A percentile compares a stretch with the other conserved stretches of the same genome.
Evolutionary conservation across 2,113 vertebrate genomes (phyloP).

Genomic region (Cyprinodon brontotheroides): DNA sequence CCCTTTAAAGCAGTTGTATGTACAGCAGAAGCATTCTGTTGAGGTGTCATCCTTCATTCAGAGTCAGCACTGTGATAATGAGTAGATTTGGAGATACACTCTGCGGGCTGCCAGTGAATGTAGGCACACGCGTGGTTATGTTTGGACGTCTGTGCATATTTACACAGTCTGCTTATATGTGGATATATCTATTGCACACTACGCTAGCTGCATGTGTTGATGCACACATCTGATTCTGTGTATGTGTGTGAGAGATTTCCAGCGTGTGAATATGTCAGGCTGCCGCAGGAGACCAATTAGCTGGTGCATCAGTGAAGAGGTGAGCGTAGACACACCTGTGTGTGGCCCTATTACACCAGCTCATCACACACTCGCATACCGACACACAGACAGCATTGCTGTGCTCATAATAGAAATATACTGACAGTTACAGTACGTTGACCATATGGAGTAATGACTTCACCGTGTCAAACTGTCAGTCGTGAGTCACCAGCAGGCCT

Average conservation of each 20-base stretch:
- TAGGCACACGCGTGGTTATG: constrained; percentile 19
- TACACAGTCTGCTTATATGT: constrained; percentile 28
- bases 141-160: constrained; percentile 50
- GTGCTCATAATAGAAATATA: constrained; percentile 71
- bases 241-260: constrained; percentile 34
- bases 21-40: constrained; percentile 49
- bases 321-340: constrained; percentile 75
- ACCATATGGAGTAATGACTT: constrained; percentile 78
- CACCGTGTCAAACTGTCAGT: constrained; percentile 69
- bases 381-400: constrained; percentile 71
- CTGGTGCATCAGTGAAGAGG: constrained; percentile 75
- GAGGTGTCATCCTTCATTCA: constrained; percentile 68
- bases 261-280: constrained; percentile 72
- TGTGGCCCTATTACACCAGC: constrained; percentile 80
- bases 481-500: constrained; percentile 51
- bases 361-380: constrained; percentile 68
- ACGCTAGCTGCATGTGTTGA: constrained; percentile 23
- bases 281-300: constrained; percentile 83
- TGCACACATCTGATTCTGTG: constrained; percentile 27
- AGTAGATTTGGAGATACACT: constrained; percentile 76
- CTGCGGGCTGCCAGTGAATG: constrained; percentile 62
- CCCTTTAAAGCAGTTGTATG: constrained; percentile 37
- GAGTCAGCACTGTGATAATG: constrained; percentile 78
- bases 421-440: constrained; percentile 72
- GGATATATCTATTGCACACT: constrained; percentile 35